Base-by-base conservation (phyloP, 37 sponge, comb jelly and placozoan genomes). In the Axinella damicornis region DNA sequence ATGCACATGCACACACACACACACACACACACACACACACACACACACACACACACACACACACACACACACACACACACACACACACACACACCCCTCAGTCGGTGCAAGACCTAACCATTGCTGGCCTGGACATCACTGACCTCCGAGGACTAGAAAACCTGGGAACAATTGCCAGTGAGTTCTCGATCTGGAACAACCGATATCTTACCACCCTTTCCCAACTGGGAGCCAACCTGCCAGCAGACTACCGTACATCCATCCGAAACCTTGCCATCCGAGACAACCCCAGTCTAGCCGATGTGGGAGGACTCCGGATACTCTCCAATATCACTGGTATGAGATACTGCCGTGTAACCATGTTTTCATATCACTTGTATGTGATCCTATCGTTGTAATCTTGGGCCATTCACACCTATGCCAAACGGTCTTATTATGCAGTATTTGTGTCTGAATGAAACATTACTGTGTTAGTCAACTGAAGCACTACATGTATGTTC, bases 91-190 rank as follows among this genome's bases (percentile, higher is more conserved):
- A 27, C 62, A 61, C 62, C 4, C 12, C 4, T 5, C 57, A 91
- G 92, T 69, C 39, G 71, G 66, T 85, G 5, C 27, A 38, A 19
- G 72, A 71, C 52, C 59, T 91, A 64, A 57, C 38, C 57, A 69
- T 91, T 28, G 35, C 37, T 17, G 40, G 54, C 0, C 57, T 86
- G 57, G 64, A 55, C 36, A 57, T 91, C 0, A 60, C 73, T 20
- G 56, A 55, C 24, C 78, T 91, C 34, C 37, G 53, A n/a, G 92
- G 92, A 24, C 87, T 91, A 36, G 87, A 91, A 69, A 91, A 91
- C 34, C 66, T 91, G 18, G 73, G 34, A 15, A 11, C 25, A 36
- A 77, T 70, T 57, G 68, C 61, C 21, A 27, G 25, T 40, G 89
- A 88, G 77, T 83, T 91, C 13, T 73, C 76, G 24, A 77, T 91